Evolutionary conservation across 64 coral and sea anemone genomes (phyloP).

Genomic region (Stichodactyla helianthus): DNA sequence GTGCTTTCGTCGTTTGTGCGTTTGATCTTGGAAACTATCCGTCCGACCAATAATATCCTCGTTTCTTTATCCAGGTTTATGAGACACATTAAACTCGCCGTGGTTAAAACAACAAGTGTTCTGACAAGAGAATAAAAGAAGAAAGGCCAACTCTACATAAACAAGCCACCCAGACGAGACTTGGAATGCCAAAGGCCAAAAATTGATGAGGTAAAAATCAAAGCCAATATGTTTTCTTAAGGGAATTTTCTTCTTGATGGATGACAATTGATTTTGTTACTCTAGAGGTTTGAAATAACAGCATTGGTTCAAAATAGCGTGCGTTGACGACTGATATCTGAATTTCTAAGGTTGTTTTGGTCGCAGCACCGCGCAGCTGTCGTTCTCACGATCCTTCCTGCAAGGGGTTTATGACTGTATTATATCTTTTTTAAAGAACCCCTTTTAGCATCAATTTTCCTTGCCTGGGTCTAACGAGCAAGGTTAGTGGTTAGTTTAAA

Average conservation of each 20-base stretch:
- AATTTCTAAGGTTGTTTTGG: background rate
- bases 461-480: too few species aligned
- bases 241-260: background rate
- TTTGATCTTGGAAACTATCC: background rate
- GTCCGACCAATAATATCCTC: background rate
- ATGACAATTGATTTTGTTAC: background rate
- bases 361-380: background rate
- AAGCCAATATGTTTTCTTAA: constrained; percentile 9
- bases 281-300: background rate
- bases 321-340: background rate
- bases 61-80: background rate
- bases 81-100: background rate
- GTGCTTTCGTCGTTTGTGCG: background rate
- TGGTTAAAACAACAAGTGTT: background rate
- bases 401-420: background rate
- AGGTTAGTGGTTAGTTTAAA: background rate
- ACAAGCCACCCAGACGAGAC: background rate
- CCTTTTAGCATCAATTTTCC: too few species aligned
- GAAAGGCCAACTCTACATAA: background rate
- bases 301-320: background rate
- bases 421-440: too few species aligned
- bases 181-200: background rate
- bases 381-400: background rate
- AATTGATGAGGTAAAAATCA: background rate
- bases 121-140: background rate